phyloP scores from a whole-genome alignment of 2,797 vertebrate species.

The Acanthiza pusilla region DNA sequence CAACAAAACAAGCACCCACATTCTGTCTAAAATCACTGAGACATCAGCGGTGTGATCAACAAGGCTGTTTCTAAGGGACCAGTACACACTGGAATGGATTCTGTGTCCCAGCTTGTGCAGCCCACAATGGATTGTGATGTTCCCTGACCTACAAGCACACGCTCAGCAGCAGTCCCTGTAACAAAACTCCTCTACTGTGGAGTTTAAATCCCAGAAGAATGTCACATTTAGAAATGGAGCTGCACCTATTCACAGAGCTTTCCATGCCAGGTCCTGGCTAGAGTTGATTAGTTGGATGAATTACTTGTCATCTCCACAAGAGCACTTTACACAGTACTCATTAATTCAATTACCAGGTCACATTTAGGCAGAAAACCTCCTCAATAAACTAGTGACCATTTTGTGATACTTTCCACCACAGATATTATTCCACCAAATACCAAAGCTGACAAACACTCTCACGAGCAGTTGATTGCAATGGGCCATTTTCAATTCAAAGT shows the following conservation, averaged over 20 bases:
- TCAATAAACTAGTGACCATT: background rate
- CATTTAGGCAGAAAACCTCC: background rate
- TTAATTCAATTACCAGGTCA: background rate
- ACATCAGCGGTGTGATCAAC: background rate
- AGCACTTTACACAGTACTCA: background rate
- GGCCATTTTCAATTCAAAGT: conserved; percentile 35
- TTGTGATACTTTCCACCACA: background rate
- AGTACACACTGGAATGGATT: background rate
- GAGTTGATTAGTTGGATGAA: background rate
- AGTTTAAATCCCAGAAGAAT: background rate
- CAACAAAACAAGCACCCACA: background rate
- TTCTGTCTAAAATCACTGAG: background rate
- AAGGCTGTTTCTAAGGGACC: background rate
- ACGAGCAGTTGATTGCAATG: background rate
- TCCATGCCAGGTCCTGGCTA: background rate
- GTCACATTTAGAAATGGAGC: background rate
- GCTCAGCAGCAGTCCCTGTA: background rate
- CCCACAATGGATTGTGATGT: background rate
- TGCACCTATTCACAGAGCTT: background rate
- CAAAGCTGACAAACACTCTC: conserved; percentile 6
- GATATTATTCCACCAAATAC: background rate
- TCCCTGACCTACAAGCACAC: background rate
- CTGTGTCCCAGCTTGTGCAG: background rate
- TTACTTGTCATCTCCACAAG: background rate
- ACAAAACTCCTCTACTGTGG: background rate